Conservation (phyloP, 1,140 invertebrate species). For the Orussus abietinus region DNA sequence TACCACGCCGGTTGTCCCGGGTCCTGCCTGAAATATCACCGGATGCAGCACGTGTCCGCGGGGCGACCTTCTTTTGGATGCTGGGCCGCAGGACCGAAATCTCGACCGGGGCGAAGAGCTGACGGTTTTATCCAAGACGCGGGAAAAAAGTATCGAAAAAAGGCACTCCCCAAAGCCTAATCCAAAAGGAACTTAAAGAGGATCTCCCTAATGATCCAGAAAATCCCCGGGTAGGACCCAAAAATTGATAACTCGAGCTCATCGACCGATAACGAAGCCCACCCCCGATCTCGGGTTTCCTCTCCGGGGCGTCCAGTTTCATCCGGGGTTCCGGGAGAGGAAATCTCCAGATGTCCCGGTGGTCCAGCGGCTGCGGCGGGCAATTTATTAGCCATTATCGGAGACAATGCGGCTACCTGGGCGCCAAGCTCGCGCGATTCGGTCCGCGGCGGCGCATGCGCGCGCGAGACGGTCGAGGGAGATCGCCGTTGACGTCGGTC, state of each 20-base stretch:
- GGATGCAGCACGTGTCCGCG: slow-evolving; percentile 33
- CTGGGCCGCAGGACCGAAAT: slow-evolving; percentile 19
- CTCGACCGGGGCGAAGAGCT: slow-evolving; percentile 21
- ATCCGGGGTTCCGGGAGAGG: too few relatives aligned
- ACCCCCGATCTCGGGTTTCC: too few relatives aligned
- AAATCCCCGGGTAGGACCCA: too few relatives aligned
- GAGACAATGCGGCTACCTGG: slow-evolving; percentile 48
- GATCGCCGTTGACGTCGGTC: background rate
- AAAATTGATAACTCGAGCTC: too few relatives aligned
- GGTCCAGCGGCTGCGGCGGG: slow-evolving; percentile 26
- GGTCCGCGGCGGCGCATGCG: background rate
- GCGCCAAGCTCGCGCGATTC: slow-evolving; percentile 22
- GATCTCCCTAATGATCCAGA: too few relatives aligned
- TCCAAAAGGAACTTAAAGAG: too few relatives aligned
- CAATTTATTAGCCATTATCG: slow-evolving; percentile 53
- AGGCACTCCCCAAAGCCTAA: too few relatives aligned
- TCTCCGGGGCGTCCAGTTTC: too few relatives aligned
- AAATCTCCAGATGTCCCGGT: slow-evolving; percentile 31
- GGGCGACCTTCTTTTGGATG: slow-evolving; percentile 2
- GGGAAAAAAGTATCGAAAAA: too few relatives aligned
- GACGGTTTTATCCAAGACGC: too few relatives aligned
- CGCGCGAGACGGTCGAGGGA: slow-evolving; percentile 1
- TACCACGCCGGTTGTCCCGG: slow-evolving; percentile 26
- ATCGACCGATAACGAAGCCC: too few relatives aligned
- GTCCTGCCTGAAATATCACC: slow-evolving; percentile 32